phyloP scores from a whole-genome alignment of 2,797 vertebrate genomes.

The Chrosomus eos region DNA sequence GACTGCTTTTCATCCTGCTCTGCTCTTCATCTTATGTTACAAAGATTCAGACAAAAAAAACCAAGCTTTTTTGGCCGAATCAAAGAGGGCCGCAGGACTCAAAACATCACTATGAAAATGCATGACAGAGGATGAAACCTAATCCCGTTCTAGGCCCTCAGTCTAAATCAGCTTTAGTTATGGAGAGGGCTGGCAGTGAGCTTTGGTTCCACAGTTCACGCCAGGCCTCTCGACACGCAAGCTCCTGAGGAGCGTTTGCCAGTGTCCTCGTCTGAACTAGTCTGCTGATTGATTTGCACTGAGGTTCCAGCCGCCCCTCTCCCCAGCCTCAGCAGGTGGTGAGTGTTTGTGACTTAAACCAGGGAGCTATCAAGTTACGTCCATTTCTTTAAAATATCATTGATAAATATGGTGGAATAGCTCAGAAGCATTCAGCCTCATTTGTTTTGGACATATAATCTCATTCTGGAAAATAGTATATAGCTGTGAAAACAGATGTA shows the following conservation, averaged over 20 bases:
- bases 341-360: conserved; percentile 72
- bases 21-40: conserved; percentile 31
- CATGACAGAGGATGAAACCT: conserved; percentile 53
- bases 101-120: conserved; percentile 51
- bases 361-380: conserved; percentile 65
- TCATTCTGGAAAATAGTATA: conserved; percentile 8
- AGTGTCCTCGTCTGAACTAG: conserved; percentile 73
- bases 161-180: conserved; percentile 55
- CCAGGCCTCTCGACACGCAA: conserved; percentile 55
- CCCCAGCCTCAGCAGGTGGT: conserved; percentile 75
- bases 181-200: conserved; percentile 57
- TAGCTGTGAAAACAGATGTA: conserved; percentile 34
- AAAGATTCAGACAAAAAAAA: conserved; percentile 34
- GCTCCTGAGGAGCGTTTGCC: conserved; percentile 53
- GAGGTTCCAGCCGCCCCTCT: conserved; percentile 60
- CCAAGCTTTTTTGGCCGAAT: conserved; percentile 11
- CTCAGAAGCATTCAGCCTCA: conserved; percentile 12
- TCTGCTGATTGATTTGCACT: conserved; percentile 64
- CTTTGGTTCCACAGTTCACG: conserved; percentile 55
- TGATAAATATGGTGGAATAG: conserved; percentile 63
- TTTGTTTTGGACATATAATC: conserved; percentile 20
- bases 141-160: conserved; percentile 45
- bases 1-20: background rate
- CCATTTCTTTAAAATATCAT: conserved; percentile 67
- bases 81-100: conserved; percentile 44